phyloP scores from a whole-genome alignment of 1,140 invertebrate genomes.

The Temnothorax nylanderi region DNA sequence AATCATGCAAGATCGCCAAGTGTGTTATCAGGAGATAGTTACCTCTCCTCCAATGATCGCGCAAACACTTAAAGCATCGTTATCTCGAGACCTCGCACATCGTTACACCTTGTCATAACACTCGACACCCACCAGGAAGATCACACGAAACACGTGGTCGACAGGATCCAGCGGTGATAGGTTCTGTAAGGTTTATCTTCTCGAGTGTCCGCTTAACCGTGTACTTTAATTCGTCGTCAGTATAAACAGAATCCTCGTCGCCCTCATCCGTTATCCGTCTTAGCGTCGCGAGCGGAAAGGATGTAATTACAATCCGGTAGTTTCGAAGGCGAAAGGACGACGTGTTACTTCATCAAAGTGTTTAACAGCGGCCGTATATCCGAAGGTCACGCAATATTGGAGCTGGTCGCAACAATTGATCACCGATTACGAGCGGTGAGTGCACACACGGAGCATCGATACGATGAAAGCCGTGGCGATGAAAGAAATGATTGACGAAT shows the following conservation, averaged over 20 bases:
- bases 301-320: neutral
- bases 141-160: conserved; percentile 13
- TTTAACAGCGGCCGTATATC: neutral
- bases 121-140: neutral
- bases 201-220: neutral
- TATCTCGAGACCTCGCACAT: neutral
- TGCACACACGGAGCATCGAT: neutral
- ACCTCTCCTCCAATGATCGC: neutral
- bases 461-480: neutral
- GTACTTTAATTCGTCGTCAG: neutral
- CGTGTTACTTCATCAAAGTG: neutral
- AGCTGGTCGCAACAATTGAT: neutral
- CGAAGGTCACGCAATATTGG: conserved; percentile 1
- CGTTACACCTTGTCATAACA: neutral
- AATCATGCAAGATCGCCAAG: neutral
- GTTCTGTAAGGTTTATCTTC: neutral
- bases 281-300: neutral
- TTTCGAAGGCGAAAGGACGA: neutral
- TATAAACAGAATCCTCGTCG: neutral
- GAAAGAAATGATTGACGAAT: conserved; percentile 19
- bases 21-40: neutral
- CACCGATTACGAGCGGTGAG: conserved; percentile 1
- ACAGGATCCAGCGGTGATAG: neutral
- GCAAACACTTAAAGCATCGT: conserved; percentile 19
- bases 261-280: neutral